Conservation (phyloP, 2,113 vertebrate genomes). For the Oostethus manadensis region DNA sequence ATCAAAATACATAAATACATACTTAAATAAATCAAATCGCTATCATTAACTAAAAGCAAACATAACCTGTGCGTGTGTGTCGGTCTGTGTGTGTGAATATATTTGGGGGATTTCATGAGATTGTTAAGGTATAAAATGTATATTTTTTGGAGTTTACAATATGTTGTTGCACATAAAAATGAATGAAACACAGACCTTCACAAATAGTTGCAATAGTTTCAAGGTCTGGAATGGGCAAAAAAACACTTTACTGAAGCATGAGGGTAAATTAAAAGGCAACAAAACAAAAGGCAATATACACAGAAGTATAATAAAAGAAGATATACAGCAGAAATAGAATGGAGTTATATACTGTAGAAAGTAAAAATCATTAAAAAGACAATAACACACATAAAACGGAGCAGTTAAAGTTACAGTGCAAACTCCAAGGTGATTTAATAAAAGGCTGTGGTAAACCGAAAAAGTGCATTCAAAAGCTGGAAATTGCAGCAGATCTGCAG, state of each 20-base stretch:
- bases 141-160: too few species aligned
- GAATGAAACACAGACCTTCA: too few species aligned
- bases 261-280: too few species aligned
- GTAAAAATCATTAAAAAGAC: not conserved
- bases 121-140: too few species aligned
- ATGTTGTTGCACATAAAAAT: too few species aligned
- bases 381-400: slow-evolving; percentile 1
- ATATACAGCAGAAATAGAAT: not conserved
- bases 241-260: not conserved
- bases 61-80: too few species aligned
- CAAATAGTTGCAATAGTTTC: too few species aligned
- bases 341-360: not conserved
- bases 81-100: too few species aligned
- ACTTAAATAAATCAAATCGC: too few species aligned
- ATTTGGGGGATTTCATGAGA: too few species aligned
- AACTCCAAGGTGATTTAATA: slow-evolving; percentile 4
- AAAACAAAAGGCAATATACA: not conserved
- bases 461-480: not conserved
- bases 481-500: not conserved
- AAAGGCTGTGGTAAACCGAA: not conserved
- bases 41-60: too few species aligned
- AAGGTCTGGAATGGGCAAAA: not conserved
- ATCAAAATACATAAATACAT: too few species aligned
- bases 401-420: slow-evolving; percentile 6
- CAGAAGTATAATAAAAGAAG: not conserved